These are phyloP conservation scores for Meriones psammophilus DNA, from an alignment of 2,797 vertebrate species.

Conservation along the genomic window DNA sequence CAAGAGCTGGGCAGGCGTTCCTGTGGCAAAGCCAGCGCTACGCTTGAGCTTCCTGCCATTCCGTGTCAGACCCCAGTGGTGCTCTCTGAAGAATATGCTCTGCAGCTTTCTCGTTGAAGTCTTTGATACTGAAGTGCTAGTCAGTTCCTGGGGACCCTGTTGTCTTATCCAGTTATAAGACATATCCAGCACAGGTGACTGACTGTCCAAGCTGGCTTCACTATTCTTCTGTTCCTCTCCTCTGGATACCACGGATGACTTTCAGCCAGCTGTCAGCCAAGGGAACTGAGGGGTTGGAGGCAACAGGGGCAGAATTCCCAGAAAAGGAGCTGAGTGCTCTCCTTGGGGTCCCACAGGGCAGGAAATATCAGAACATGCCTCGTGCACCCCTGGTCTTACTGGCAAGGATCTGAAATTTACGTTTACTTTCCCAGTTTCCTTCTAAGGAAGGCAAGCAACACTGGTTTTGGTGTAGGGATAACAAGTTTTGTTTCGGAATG, in stretches of 20 bases:
- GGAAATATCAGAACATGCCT: not conserved
- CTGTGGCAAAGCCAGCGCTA: not conserved
- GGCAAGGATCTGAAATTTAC: not conserved
- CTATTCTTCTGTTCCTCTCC: not conserved
- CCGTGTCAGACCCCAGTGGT: rapidly evolving
- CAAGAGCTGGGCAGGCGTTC: not conserved
- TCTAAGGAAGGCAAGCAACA: not conserved
- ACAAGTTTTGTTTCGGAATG: not conserved
- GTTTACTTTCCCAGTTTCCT: not conserved
- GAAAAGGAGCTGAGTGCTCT: not conserved
- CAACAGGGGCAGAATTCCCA: not conserved
- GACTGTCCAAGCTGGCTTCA: not conserved
- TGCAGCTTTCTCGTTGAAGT: not conserved
- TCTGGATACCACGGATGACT: not conserved
- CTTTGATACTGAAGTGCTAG: not conserved
- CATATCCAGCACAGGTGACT: not conserved
- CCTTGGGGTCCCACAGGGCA: not conserved
- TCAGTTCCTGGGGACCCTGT: too few relatives aligned
- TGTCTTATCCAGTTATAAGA: too few relatives aligned
- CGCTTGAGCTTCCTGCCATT: not conserved
- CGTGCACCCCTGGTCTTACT: rapidly evolving
- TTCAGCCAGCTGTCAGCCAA: not conserved
- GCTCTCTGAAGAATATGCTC: not conserved
- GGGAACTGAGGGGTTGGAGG: not conserved
- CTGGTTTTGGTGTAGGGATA: not conserved